Evolutionary conservation across 35 echinoderm and acorn worm species (phyloP).

Genomic region (Ophioderma brevispina): DNA sequence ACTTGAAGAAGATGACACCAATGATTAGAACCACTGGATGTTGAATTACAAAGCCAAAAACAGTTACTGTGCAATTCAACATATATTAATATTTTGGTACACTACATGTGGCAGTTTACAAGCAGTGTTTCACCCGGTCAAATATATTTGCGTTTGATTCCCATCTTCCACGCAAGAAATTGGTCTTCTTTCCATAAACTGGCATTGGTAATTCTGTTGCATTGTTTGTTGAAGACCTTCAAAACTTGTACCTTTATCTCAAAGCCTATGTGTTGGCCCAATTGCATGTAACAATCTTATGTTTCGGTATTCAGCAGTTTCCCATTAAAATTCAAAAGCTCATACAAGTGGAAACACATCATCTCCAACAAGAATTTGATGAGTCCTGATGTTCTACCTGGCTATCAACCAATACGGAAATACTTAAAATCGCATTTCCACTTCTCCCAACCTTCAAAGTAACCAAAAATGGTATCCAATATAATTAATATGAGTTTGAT

Average conservation of each 20-base stretch:
- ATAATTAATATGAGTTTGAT: no score
- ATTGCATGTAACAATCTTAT: background rate
- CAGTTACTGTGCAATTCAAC: background rate
- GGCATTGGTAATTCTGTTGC: background rate
- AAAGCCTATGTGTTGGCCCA: background rate
- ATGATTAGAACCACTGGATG: background rate
- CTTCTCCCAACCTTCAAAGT: background rate
- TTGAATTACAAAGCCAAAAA: slow-evolving; percentile 1
- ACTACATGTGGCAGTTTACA: slow-evolving; percentile 13
- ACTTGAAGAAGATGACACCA: background rate
- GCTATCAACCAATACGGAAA: background rate
- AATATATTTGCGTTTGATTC: background rate
- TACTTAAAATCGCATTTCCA: background rate
- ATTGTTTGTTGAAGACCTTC: background rate
- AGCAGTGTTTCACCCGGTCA: background rate
- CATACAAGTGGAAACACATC: background rate
- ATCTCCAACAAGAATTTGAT: background rate
- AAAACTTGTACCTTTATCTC: background rate
- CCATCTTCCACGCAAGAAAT: background rate
- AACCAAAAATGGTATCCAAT: background rate
- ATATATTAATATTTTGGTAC: background rate
- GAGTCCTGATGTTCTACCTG: background rate
- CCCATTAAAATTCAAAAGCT: background rate
- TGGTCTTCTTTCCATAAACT: background rate
- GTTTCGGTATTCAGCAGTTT: background rate